Base-by-base conservation (phyloP, 1,140 invertebrate genomes). In the Mamestra configurata region DNA sequence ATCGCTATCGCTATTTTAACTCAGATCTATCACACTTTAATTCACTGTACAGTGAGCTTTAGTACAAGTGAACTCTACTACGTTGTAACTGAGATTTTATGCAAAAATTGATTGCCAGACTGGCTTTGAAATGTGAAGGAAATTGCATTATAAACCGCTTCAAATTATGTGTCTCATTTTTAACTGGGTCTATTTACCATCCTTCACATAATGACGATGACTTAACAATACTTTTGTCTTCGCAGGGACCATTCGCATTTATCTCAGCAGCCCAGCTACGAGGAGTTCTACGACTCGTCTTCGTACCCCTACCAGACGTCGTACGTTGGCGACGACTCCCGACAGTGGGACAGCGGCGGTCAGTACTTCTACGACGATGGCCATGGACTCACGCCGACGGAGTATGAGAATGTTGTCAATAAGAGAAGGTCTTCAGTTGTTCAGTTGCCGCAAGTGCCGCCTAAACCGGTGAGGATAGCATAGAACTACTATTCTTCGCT, bases 321-420 rank as follows among this genome's bases (percentile, higher is more conserved):
- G 53, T 97, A 96, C 88, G 96, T 96, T 8, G 96, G 96, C 71
- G 96, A 97, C 81, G 96, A 97, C 64, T 96, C 97, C 80, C 96
- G 97, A 49, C 96, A 97, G 86, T 97, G 97, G 97, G 96, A 97
- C 82, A 96, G 96, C 88, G 97, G 96, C 91, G 96, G 96, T 88
- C 95, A 90, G 55, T 95, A 94, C 83, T 90, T 93, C 78, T 91
- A 84, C 72, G 88, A 94, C 55, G 92, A 94, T 72, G 82, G 90
- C 71, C 92, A 91, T 35, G 93, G 93, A 10, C 87, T 93, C 49
- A 91, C 90, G n/a, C 89, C 92, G 13, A 92, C 88, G 2, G 93
- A 93, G 84, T 93, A 92, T 72, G 92, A 94, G 81, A 93, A 93
- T 72, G 89, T 92, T 75, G 79, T 94, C 57, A 93, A 94, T 46